These are phyloP conservation scores for Himalopsyche kuldschensis DNA, from an alignment of 2,888 invertebrate species.

Conservation along the genomic window DNA sequence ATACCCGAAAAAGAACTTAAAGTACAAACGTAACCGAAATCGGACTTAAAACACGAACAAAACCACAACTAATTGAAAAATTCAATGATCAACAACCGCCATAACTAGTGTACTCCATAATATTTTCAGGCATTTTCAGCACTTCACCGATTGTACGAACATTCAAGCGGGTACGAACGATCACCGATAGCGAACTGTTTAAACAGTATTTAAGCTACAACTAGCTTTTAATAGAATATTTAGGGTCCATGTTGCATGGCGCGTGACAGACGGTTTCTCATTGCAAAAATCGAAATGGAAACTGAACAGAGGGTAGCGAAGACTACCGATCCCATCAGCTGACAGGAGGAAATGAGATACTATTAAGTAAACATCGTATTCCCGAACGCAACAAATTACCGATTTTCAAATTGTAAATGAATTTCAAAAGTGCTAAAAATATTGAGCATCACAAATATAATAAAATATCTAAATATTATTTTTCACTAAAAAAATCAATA, in stretches of 20 bases:
- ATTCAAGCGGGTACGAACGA: conserved; percentile 60
- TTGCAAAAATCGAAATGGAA: conserved; percentile 56
- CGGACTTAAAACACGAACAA: conserved; percentile 49
- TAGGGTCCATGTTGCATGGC: conserved; percentile 62
- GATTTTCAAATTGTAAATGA: neutral
- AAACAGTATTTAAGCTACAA: conserved; percentile 59
- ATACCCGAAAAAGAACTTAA: conserved; percentile 59
- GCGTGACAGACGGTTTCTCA: conserved; percentile 56
- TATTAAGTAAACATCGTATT: neutral
- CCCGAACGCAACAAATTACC: neutral
- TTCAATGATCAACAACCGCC: conserved; percentile 63
- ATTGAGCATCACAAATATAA: too few relatives aligned
- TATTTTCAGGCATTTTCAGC: conserved; percentile 61
- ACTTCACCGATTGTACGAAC: conserved; percentile 59
- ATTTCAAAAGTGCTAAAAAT: too few relatives aligned
- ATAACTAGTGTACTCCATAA: conserved; percentile 57
- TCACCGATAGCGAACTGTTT: conserved; percentile 60
- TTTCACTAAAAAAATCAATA: neutral
- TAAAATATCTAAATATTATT: too few relatives aligned
- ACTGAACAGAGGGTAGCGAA: conserved; percentile 10
- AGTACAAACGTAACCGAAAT: conserved; percentile 44
- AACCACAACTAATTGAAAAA: conserved; percentile 57
- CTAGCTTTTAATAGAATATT: conserved; percentile 62
- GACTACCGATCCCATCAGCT: conserved; percentile 50
- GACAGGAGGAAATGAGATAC: conserved; percentile 55